A percentile compares a stretch with the other conserved stretches of the same genome.
Evolutionary conservation across 2,113 vertebrate species (phyloP).

Genomic region (Cephalophus harveyi): DNA sequence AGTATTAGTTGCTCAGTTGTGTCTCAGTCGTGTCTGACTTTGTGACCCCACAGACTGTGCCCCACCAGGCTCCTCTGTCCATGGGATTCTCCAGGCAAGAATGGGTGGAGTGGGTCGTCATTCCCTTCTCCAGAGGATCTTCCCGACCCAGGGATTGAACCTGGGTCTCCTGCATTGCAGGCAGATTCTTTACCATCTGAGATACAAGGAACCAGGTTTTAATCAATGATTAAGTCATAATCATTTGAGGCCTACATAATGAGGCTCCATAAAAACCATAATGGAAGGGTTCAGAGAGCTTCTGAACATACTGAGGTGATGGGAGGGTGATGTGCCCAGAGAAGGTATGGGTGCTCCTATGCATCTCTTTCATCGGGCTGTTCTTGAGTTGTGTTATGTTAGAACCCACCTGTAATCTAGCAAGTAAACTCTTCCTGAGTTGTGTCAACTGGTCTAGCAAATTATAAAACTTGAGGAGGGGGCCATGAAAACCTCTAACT

Average conservation of each 20-base stretch:
- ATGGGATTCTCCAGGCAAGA: not conserved
- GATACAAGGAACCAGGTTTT: not conserved
- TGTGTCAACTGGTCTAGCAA: not conserved
- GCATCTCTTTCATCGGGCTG: not conserved
- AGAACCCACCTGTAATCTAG: not conserved
- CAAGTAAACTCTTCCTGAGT: not conserved
- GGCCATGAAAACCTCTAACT: not conserved
- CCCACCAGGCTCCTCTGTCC: not conserved
- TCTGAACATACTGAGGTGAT: not conserved
- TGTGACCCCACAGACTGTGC: not conserved
- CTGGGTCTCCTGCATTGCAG: not conserved
- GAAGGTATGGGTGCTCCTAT: not conserved
- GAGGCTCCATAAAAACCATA: not conserved
- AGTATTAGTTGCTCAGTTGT: fast-evolving
- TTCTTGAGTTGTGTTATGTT: not conserved
- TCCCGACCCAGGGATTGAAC: not conserved
- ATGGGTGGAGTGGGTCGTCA: not conserved
- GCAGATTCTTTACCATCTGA: not conserved
- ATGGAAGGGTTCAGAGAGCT: not conserved
- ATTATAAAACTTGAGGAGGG: not conserved
- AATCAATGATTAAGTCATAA: not conserved
- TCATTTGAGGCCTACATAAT: not conserved
- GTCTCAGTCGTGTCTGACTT: not conserved
- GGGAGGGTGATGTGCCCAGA: not conserved
- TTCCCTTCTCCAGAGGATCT: not conserved